Evolutionary conservation across 2,888 invertebrate genomes (phyloP).

Genomic region (Nebria brevicollis): DNA sequence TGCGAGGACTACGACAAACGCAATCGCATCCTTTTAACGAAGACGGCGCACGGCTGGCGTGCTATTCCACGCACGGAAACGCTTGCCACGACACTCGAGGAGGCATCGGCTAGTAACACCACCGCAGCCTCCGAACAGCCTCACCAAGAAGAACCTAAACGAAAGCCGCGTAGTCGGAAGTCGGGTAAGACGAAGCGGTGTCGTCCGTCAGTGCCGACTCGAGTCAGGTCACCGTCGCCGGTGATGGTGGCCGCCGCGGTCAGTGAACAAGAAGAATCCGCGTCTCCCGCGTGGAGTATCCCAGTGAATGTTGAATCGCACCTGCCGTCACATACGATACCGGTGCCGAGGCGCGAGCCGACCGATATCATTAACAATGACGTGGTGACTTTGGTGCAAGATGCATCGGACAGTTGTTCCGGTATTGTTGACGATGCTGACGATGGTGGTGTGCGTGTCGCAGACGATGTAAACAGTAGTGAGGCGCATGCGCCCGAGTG

Average conservation of each 20-base stretch:
- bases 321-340: constrained; percentile 71
- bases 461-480: constrained; percentile 58
- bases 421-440: constrained; percentile 50
- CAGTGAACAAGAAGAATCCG: constrained; percentile 31
- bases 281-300: constrained; percentile 58
- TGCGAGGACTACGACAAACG: constrained; percentile 89
- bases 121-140: constrained; percentile 60
- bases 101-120: constrained; percentile 59
- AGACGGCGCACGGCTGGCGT: constrained; percentile 84
- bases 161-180: constrained; percentile 38
- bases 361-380: constrained; percentile 55
- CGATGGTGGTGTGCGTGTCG: constrained; percentile 45
- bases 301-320: constrained; percentile 70
- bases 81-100: constrained; percentile 64
- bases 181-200: constrained; percentile 52
- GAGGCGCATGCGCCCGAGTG: constrained; percentile 60
- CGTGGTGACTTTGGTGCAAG: constrained; percentile 49
- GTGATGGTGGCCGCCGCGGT: constrained; percentile 20
- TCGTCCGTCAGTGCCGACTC: constrained; percentile 50
- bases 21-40: constrained; percentile 84
- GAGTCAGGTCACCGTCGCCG: constrained; percentile 47
- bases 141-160: constrained; percentile 48
- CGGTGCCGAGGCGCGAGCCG: constrained; percentile 63
- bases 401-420: constrained; percentile 49
- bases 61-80: constrained; percentile 82